A percentile compares a stretch with the other conserved stretches of the same genome.
Evolutionary conservation across 2,113 vertebrate species (phyloP).

Genomic region (Morone saxatilis): DNA sequence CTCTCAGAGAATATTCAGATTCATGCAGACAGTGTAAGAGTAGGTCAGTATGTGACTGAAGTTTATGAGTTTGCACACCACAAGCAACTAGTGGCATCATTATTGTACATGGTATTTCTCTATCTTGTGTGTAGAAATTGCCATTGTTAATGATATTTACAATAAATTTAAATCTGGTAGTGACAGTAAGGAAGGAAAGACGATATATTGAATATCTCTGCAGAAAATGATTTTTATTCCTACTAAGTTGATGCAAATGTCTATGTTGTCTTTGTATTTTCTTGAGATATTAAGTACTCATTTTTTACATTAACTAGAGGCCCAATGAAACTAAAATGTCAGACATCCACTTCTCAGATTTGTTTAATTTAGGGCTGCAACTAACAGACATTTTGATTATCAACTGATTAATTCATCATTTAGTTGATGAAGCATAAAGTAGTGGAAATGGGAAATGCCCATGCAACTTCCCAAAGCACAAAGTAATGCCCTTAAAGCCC

Average conservation of each 20-base stretch:
- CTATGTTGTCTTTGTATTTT: neutral
- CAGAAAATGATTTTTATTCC: neutral
- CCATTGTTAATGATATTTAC: neutral
- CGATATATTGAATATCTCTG: neutral
- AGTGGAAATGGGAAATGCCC: neutral
- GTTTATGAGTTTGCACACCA: neutral
- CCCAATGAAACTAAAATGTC: neutral
- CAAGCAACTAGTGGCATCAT: neutral
- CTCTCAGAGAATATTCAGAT: conserved; percentile 8
- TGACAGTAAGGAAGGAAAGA: neutral
- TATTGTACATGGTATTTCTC: neutral
- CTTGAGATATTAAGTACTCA: neutral
- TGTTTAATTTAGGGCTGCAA: neutral
- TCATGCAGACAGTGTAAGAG: conserved; percentile 1
- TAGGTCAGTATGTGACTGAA: neutral
- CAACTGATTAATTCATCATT: neutral
- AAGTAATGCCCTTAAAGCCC: neutral
- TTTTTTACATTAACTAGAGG: neutral
- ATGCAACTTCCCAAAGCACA: neutral
- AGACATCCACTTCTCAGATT: neutral
- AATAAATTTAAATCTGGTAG: neutral
- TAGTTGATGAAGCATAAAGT: neutral
- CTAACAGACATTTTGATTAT: neutral
- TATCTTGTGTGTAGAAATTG: neutral
- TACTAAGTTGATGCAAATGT: neutral